Evolutionary conservation across 2,113 vertebrate genomes (phyloP), one percentile per base, ranked within the genome.

Genomic region (Coryphaenoides rupestris): DNA sequence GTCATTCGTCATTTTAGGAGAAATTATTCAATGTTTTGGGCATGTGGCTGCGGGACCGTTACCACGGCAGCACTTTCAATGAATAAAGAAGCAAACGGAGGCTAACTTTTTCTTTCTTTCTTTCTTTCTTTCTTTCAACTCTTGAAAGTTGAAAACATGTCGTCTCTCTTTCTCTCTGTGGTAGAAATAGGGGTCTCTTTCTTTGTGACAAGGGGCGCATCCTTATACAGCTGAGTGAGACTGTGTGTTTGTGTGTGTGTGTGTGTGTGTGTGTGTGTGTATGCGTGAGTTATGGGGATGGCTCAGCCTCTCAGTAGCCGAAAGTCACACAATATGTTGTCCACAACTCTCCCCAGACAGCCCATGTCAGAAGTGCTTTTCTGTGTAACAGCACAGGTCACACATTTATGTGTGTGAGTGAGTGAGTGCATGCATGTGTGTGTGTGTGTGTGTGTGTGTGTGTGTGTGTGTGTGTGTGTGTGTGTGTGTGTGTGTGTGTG

Each of bases 311-410:
- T 66, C 65, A 21, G 69, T 22, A 70, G 56, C 68, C n/a, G 69
- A 69, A 74, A 69, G 60, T 65, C 74, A 86, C 71, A 76, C 61
- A 77, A 77, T 70, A 68, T 78, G 69, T 81, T 79, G 83, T 84
- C 84, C 76, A 74, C 83, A 86, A 82, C 79, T 81, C 70, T 80
- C 78, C 77, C 79, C 59, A 72, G 72, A 82, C 71, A 71, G 76
- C 63, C 71, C 75, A 70, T 84, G 67, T 63, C 63, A 65, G 65
- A 88, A 89, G 87, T 88, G 86, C 86, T 81, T 88, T 89, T 86
- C 73, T 76, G 66, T 89, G 87, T 87, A 71, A 73, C 60, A 70
- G 78, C 75, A 71, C 79, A 63, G 72, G 72, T 66, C 70, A 50
- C 4, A 22, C 21, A 55, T 17, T 28, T 60, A 55, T 65, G 59